Evolutionary conservation across 2,888 invertebrate species (phyloP).

Genomic region (Stenodema calcarata): DNA sequence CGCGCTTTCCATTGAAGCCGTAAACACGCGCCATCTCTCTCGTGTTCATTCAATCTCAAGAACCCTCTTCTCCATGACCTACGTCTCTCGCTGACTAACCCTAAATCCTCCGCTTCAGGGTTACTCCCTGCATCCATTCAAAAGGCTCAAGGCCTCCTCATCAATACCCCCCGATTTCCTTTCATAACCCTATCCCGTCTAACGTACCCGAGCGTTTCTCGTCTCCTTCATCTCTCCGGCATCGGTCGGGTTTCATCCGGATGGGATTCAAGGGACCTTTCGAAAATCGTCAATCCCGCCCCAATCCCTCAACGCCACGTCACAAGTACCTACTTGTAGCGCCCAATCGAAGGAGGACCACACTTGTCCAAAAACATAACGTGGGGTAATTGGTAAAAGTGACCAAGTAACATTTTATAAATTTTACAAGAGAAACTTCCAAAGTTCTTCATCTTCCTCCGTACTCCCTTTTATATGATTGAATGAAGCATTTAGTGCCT

Average conservation of each 20-base stretch:
- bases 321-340: too few species aligned
- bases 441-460: too few species aligned
- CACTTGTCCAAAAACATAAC: too few species aligned
- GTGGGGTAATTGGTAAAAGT: too few species aligned
- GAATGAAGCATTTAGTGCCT: too few species aligned
- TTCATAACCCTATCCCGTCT: constrained; percentile 1
- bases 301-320: too few species aligned
- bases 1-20: background rate
- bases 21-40: background rate
- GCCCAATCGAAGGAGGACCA: too few species aligned
- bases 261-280: too few species aligned
- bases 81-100: background rate
- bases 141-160: background rate
- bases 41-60: background rate
- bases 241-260: constrained; percentile 37
- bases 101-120: background rate
- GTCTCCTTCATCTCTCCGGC: background rate
- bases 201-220: too few species aligned
- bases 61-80: background rate
- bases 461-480: too few species aligned
- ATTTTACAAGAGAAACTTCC: too few species aligned
- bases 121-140: background rate
- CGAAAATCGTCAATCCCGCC: constrained; percentile 22
- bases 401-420: too few species aligned
- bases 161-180: background rate